Percentiles rank a stretch among this genome's conserved stretches.
phyloP scores from a whole-genome alignment of 2,797 vertebrate genomes.

The Periparus ater region DNA sequence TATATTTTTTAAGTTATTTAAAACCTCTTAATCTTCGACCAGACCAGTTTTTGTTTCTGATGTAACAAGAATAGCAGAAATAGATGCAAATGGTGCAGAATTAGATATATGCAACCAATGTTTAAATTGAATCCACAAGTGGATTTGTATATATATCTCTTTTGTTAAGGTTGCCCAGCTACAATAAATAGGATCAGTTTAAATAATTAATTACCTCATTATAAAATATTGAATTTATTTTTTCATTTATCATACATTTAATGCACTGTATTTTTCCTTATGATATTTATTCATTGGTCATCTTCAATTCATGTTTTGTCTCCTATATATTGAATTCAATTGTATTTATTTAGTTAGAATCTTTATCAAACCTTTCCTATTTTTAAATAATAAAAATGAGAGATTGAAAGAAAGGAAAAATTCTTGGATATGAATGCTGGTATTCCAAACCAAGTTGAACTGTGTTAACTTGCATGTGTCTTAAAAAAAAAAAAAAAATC shows the following conservation, averaged over 20 bases:
- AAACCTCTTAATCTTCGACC: neutral
- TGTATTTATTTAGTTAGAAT: neutral
- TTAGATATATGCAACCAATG: neutral
- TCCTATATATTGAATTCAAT: neutral
- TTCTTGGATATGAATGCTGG: neutral
- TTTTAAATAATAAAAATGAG: neutral
- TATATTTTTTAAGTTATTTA: neutral
- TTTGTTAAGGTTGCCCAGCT: neutral
- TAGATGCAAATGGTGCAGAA: neutral
- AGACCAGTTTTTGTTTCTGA: neutral
- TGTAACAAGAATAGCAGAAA: neutral
- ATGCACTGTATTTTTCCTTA: neutral
- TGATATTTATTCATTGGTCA: neutral
- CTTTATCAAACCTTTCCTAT: accelerated
- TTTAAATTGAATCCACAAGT: neutral
- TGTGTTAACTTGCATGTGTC: neutral
- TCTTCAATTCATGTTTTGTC: neutral
- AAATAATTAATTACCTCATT: neutral
- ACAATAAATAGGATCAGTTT: neutral
- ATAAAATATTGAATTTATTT: neutral
- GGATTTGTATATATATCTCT: neutral
- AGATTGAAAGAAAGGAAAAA: neutral
- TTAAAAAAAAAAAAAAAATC: neutral
- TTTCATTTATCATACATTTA: neutral
- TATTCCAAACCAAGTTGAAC: neutral